Evolutionary conservation across 1,140 invertebrate genomes (phyloP).

Genomic region (Probaryconus sp.): DNA sequence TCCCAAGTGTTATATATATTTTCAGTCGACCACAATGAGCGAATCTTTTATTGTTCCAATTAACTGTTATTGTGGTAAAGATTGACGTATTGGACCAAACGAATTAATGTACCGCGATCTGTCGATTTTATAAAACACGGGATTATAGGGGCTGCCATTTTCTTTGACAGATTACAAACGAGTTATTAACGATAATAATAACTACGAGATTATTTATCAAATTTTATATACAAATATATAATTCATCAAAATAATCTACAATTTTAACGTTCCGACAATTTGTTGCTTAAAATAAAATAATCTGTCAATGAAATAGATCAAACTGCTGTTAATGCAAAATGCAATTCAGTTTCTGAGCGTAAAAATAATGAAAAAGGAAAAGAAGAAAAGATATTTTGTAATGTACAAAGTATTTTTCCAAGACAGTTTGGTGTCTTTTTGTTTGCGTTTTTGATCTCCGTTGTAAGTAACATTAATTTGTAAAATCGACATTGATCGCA

Average conservation of each 20-base stretch:
- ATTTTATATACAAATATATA: too few relatives aligned
- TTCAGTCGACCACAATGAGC: conserved; percentile 33
- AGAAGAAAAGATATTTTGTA: too few relatives aligned
- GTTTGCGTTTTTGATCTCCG: conserved; percentile 1
- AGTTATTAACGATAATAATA: too few relatives aligned
- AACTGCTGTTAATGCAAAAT: too few relatives aligned
- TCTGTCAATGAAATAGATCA: too few relatives aligned
- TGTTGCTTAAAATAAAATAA: too few relatives aligned
- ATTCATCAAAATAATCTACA: too few relatives aligned
- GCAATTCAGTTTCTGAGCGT: too few relatives aligned
- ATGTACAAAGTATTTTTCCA: conserved; percentile 17
- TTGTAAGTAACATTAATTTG: neutral
- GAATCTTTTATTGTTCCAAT: conserved; percentile 36
- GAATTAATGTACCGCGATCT: conserved; percentile 40
- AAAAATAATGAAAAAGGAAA: too few relatives aligned
- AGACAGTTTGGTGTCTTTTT: neutral
- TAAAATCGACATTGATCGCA: conserved; percentile 52
- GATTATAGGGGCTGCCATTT: neutral
- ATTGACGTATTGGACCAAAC: conserved; percentile 54
- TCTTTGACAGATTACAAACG: neutral
- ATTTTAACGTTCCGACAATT: too few relatives aligned
- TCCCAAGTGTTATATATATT: conserved; percentile 41
- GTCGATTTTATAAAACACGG: conserved; percentile 45
- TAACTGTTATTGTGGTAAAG: conserved; percentile 30
- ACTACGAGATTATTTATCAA: too few relatives aligned